Evolutionary conservation across 2,797 vertebrate genomes (phyloP), one percentile per base, ranked within the genome.

Genomic region (Melanotaenia nigrans): DNA sequence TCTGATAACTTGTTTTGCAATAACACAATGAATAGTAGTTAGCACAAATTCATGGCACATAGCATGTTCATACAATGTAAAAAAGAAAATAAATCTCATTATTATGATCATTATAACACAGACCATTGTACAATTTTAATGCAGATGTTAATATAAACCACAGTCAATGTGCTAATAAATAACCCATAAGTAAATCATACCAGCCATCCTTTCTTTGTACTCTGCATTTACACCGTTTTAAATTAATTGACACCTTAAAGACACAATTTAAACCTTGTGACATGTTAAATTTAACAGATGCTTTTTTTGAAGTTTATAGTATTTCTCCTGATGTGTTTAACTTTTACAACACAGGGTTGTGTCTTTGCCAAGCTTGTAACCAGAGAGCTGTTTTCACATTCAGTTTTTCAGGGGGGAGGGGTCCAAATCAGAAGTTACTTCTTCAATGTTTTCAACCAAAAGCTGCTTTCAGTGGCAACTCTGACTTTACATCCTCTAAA

Each of bases 1-100:
- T 11, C 38, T n/a, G 38, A 47, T 33, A 42, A 74, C 5, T 59
- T 36, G 4, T 35, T 67, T 66, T 63, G 25, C 7, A 65, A 62
- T n/a, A 28, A n/a, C 13, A 81, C 8, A 72, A 45, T 1, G 13
- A 0, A 32, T 63, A 42, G 70, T 5, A 22, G 0, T 62, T 24
- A 10, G 20, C 1, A 16, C 33, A 3, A 20, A 59, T 73, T 63
- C 25, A 55, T 53, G 18, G 14, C 42, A 18, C 14, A 20, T 2
- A 45, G 5, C 7, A 47, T n/a, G 20, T 47, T 6, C 20, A 20
- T n/a, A 47, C 3, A 47, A 47, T 47, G 7, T n/a, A n/a, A 2
- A 20, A 47, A 47, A 9, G 25, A 24, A 6, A 42, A 49, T 61
- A 59, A 14, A 24, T n/a, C 1, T 25, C 1, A 5, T 22, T 32